Evolutionary conservation across 2,797 vertebrate genomes (phyloP), one percentile per base, ranked within the genome.

Genomic region (Eulemur rubriventer): DNA sequence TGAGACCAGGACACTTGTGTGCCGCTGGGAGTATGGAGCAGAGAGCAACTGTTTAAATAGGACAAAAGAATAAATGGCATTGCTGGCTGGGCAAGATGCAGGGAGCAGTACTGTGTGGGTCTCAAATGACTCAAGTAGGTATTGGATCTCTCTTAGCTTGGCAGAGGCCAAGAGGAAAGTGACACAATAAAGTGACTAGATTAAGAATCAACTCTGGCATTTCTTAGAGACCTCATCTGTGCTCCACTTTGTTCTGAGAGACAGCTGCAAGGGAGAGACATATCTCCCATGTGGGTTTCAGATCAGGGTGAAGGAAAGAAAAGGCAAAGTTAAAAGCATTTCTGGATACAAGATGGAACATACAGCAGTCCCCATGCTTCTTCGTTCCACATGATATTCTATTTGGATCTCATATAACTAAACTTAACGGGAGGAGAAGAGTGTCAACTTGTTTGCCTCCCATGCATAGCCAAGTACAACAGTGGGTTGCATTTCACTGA

Each of bases 1-100:
- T 86, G 88, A 94, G 94, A 95, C 69, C 9, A 30, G 96, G 81
- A 94, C 93, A 86, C 96, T 87, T 61, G 46, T 83, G 95, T 48
- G 20, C 70, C 65, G 18, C 13, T 41, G 70, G 63, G 73, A 92
- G 43, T 22, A 79, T 9, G 17, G 80, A 84, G 38, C 73, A 57
- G 96, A 89, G 61, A 92, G 75, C 63, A 80, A 76, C 70, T n/a
- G n/a, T 73, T 76, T 41, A 73, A 81, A 52, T 81, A 94, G 63
- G 61, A 76, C 7, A 41, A 90, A 92, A 75, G 61, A 87, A 95
- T 48, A 72, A 61, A 41, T 46, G 30, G 57, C 24, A 24, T 80
- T 89, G 50, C 59, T 87, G 55, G 17, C 20, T 73, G 72, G 93
- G 80, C n/a, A 70, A n/a, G 83, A 87, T 13, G 43, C 84, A 46